These are phyloP conservation scores for Stercorarius parasiticus DNA, from an alignment of 2,113 vertebrate genomes.

Conservation along the genomic window DNA sequence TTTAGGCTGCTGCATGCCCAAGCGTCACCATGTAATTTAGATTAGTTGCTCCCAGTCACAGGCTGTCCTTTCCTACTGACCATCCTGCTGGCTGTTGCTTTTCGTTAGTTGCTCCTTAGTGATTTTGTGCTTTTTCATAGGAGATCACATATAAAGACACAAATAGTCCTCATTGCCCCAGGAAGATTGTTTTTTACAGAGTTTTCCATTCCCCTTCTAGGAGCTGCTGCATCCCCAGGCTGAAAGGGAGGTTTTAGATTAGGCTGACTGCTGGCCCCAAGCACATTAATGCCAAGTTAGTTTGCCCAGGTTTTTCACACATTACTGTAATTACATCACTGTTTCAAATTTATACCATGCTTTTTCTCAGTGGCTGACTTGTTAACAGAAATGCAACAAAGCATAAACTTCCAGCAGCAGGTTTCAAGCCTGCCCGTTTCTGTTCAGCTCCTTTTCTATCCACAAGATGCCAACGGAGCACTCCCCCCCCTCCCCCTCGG, in stretches of 20 bases:
- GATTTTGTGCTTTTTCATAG: not conserved
- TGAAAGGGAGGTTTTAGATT: not conserved
- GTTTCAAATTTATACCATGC: not conserved
- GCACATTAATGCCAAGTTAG: not conserved
- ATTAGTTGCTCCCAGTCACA: not conserved
- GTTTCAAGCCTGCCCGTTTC: not conserved
- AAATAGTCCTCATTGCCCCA: not conserved
- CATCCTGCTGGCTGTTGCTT: not conserved
- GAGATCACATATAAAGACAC: not conserved
- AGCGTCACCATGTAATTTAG: not conserved
- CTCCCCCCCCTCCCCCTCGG: not conserved
- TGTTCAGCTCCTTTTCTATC: not conserved
- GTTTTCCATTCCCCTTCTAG: not conserved
- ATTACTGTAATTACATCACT: not conserved
- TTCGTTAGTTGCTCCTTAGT: not conserved
- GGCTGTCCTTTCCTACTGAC: not conserved
- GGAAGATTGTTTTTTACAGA: not conserved
- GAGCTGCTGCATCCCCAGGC: not conserved
- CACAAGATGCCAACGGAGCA: not conserved
- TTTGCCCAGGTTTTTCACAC: slow-evolving; percentile 4
- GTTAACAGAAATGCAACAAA: not conserved
- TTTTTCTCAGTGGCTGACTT: not conserved
- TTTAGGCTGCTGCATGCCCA: not conserved
- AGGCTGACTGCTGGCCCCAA: not conserved
- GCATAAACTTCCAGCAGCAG: not conserved